A percentile compares a stretch with the other conserved stretches of the same genome.
Evolutionary conservation across 2,888 invertebrate species (phyloP).

Genomic region (Hirtodrosophila trivittata): DNA sequence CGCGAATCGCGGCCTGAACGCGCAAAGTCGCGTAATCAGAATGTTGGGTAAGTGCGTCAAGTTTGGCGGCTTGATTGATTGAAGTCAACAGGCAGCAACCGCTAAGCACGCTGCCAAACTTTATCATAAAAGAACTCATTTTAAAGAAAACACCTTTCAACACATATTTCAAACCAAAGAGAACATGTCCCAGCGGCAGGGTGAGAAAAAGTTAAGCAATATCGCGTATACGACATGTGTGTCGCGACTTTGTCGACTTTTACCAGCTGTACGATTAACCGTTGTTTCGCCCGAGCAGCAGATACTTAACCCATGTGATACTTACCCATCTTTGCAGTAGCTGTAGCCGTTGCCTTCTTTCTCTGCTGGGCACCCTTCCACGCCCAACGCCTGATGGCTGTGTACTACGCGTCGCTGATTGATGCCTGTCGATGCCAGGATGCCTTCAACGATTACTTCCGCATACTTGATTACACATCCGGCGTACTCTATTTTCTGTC

Average conservation of each 20-base stretch:
- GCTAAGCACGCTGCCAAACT: conserved; percentile 27
- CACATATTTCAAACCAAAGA: conserved; percentile 37
- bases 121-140: conserved; percentile 42
- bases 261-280: conserved; percentile 18
- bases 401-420: conserved; percentile 86
- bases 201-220: conserved; percentile 20
- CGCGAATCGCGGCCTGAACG: conserved; percentile 85
- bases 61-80: conserved; percentile 61
- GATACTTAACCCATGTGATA: conserved; percentile 23
- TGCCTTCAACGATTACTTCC: conserved; percentile 85
- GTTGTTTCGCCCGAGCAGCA: neutral
- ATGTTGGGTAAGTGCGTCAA: conserved; percentile 89
- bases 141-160: conserved; percentile 48
- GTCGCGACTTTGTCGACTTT: conserved; percentile 9
- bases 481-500: conserved; percentile 88
- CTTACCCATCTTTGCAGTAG: conserved; percentile 87
- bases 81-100: conserved; percentile 29
- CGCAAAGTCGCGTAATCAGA: conserved; percentile 88
- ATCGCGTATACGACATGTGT: conserved; percentile 45
- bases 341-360: conserved; percentile 92
- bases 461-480: conserved; percentile 88
- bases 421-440: conserved; percentile 75
- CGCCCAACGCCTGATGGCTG: conserved; percentile 93
- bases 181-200: conserved; percentile 16
- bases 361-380: conserved; percentile 97